Percentiles rank a stretch among this genome's conserved stretches.
Evolutionary conservation across 2,113 vertebrate species (phyloP).

Genomic region (Anguilla japonica): DNA sequence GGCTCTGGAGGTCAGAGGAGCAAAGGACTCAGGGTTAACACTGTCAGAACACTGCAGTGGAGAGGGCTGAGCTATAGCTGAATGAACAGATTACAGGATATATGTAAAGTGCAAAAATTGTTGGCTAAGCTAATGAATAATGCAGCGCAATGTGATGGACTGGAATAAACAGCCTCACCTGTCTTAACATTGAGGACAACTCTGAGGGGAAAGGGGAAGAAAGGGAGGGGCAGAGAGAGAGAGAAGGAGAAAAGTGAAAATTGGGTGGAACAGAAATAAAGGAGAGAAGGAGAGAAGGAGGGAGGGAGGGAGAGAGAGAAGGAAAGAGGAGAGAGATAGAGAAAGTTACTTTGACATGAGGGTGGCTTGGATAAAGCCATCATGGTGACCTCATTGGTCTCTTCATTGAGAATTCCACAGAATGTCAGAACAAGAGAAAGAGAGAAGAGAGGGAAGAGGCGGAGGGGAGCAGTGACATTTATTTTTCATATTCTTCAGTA

Average conservation of each 20-base stretch:
- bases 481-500: constrained; percentile 27
- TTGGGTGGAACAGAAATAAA: neutral
- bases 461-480: constrained; percentile 23
- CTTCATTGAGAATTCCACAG: constrained; percentile 8
- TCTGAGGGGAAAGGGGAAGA: too few species aligned
- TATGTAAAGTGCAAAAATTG: neutral
- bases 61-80: neutral
- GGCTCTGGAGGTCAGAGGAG: neutral
- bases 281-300: constrained; percentile 1
- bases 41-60: neutral
- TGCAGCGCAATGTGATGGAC: neutral
- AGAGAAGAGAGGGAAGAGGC: neutral
- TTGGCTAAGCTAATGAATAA: neutral
- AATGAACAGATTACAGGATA: neutral
- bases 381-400: neutral
- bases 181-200: neutral
- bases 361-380: neutral
- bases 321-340: neutral
- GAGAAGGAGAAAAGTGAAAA: neutral
- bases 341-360: neutral
- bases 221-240: neutral
- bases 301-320: neutral
- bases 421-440: neutral
- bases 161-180: neutral
- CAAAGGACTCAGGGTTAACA: neutral